phyloP scores from a whole-genome alignment of 2,797 vertebrate genomes.

The Coreius guichenoti region DNA sequence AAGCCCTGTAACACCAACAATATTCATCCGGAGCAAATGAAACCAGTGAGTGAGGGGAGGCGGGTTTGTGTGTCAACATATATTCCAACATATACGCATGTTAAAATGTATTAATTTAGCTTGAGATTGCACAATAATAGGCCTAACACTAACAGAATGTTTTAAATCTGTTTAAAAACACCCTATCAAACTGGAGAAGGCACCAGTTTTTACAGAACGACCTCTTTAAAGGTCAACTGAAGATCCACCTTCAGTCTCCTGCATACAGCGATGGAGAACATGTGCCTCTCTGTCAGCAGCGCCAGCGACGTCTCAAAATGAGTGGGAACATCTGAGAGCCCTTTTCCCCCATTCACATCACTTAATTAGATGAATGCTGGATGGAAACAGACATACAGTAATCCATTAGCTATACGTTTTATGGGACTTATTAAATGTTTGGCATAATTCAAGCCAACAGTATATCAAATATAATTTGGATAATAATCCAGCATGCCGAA shows the following conservation, averaged over 20 bases:
- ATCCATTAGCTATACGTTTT: slow-evolving; percentile 58
- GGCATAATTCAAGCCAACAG: slow-evolving; percentile 49
- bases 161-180: not conserved
- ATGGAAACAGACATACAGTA: slow-evolving; percentile 47
- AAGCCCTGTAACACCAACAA: too few relatives aligned
- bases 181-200: not conserved
- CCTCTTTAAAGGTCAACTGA: not conserved
- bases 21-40: too few relatives aligned
- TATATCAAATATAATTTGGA: slow-evolving; percentile 62
- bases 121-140: not conserved
- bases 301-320: slow-evolving; percentile 4
- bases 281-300: not conserved
- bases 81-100: not conserved
- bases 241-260: not conserved
- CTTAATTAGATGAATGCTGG: slow-evolving; percentile 60
- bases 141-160: not conserved
- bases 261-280: not conserved
- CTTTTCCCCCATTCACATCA: slow-evolving; percentile 38
- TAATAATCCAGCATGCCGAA: slow-evolving; percentile 42
- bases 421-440: slow-evolving; percentile 59
- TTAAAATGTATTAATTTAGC: not conserved
- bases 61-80: not conserved
- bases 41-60: too few relatives aligned
- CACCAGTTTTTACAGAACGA: not conserved
- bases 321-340: slow-evolving; percentile 19